Conservation (phyloP, 53 echinoderm and acorn worm genomes). For the Holothuria scabra region DNA sequence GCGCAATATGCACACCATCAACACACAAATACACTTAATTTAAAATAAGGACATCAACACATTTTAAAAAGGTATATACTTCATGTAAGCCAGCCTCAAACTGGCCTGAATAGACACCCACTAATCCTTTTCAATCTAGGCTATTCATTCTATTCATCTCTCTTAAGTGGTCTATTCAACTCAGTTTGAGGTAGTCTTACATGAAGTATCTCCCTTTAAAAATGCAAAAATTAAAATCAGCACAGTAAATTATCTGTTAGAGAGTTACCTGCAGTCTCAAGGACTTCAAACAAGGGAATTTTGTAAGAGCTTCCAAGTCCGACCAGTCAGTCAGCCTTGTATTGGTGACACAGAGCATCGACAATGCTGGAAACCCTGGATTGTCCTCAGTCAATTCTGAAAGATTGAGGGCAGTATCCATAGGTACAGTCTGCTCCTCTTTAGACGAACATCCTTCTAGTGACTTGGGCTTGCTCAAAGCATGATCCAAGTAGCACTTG, state of each 20-base stretch:
- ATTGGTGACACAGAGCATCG: conserved; percentile 75
- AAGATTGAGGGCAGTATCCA: neutral
- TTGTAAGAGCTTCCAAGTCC: conserved; percentile 67
- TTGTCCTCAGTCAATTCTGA: neutral
- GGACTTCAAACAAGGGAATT: conserved; percentile 71
- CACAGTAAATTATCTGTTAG: neutral
- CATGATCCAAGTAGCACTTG: conserved; percentile 40
- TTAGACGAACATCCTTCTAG: neutral
- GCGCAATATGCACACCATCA: too few relatives aligned
- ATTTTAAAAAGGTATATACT: too few relatives aligned
- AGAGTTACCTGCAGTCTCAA: conserved; percentile 73
- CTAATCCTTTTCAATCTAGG: too few relatives aligned
- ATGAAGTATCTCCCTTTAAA: too few relatives aligned
- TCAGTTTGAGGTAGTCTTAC: too few relatives aligned
- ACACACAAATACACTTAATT: too few relatives aligned
- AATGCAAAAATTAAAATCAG: too few relatives aligned
- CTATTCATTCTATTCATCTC: too few relatives aligned
- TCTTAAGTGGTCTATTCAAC: too few relatives aligned
- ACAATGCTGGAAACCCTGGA: conserved; percentile 59
- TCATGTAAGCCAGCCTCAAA: too few relatives aligned
- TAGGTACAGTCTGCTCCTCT: neutral
- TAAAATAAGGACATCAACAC: too few relatives aligned
- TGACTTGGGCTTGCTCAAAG: conserved; percentile 1
- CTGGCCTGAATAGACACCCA: too few relatives aligned
- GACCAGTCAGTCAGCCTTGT: conserved; percentile 75